Conservation (phyloP, 1,140 invertebrate species). For the Pseudomyrmex pallidus region DNA sequence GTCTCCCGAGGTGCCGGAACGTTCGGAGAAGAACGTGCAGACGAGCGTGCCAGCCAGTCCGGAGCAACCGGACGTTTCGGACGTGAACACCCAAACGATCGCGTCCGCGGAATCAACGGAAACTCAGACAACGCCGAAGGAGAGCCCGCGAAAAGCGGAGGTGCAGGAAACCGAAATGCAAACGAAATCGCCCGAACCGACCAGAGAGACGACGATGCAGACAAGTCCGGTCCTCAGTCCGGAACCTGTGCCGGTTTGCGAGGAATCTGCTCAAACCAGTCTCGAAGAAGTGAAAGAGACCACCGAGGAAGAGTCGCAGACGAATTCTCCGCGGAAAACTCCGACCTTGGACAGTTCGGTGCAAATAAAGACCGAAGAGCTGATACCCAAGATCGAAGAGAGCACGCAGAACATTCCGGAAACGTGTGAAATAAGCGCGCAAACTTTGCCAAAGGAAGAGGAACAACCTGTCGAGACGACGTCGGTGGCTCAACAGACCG, state of each 20-base stretch:
- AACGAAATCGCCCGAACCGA: conserved; percentile 69
- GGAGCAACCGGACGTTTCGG: conserved; percentile 45
- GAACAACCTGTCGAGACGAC: conserved; percentile 15
- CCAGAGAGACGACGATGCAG: conserved; percentile 75
- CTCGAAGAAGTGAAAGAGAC: conserved; percentile 49
- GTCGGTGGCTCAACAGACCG: conserved; percentile 52
- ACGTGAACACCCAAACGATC: conserved; percentile 68
- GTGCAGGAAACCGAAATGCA: conserved; percentile 75
- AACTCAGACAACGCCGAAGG: conserved; percentile 74
- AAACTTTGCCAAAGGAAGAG: conserved; percentile 65
- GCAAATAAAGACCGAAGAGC: conserved; percentile 76
- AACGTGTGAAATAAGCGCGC: conserved; percentile 70
- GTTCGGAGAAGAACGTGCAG: conserved; percentile 67
- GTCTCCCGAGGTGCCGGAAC: conserved; percentile 58
- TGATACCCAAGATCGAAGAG: conserved; percentile 72
- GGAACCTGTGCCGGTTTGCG: conserved; percentile 23
- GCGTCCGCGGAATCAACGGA: conserved; percentile 56
- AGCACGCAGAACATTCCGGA: conserved; percentile 74
- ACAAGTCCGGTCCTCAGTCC: conserved; percentile 75
- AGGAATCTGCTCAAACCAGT: conserved; percentile 64
- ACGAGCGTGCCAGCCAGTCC: conserved; percentile 65
- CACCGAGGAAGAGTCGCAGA: conserved; percentile 76
- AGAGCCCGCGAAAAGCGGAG: conserved; percentile 62
- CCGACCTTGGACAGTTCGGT: conserved; percentile 72
- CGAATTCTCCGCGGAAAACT: conserved; percentile 56